These are phyloP conservation scores for Aporrectodea caliginosa DNA, from an alignment of 1,140 invertebrate genomes.

Conservation along the genomic window DNA sequence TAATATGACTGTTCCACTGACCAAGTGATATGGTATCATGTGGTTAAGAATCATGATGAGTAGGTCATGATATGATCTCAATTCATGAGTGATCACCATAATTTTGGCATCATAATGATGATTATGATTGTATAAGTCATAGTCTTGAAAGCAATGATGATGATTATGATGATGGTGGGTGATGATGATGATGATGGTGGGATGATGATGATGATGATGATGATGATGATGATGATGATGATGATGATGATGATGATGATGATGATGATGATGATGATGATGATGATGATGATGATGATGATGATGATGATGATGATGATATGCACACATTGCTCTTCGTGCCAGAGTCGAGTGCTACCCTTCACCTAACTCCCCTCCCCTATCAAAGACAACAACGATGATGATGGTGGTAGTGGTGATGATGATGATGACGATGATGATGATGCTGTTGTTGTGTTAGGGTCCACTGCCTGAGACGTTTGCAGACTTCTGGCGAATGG, in stretches of 20 bases:
- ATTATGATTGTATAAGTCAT: not conserved
- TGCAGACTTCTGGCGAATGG: conserved; percentile 92
- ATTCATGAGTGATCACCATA: not conserved
- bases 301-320: not conserved
- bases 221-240: not conserved
- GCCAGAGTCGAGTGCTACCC: not conserved
- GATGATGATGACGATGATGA: too few relatives aligned
- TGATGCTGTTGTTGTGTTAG: conserved; percentile 30
- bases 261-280: not conserved
- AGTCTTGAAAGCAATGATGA: not conserved
- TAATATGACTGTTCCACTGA: not conserved
- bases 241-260: not conserved
- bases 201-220: not conserved
- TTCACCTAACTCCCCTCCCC: too few relatives aligned
- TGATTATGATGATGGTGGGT: too few relatives aligned
- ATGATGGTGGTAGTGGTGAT: too few relatives aligned
- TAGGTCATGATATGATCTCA: not conserved
- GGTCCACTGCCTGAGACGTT: conserved; percentile 89
- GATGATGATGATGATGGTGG: not conserved
- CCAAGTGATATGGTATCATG: not conserved
- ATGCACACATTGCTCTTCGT: not conserved
- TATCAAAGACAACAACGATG: too few relatives aligned
- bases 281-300: not conserved
- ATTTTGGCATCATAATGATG: not conserved
- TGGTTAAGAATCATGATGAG: not conserved